Percentiles rank a stretch among this genome's conserved stretches.
Evolutionary conservation across 2,113 vertebrate genomes (phyloP).

Genomic region (Phylloscopus whistleri): DNA sequence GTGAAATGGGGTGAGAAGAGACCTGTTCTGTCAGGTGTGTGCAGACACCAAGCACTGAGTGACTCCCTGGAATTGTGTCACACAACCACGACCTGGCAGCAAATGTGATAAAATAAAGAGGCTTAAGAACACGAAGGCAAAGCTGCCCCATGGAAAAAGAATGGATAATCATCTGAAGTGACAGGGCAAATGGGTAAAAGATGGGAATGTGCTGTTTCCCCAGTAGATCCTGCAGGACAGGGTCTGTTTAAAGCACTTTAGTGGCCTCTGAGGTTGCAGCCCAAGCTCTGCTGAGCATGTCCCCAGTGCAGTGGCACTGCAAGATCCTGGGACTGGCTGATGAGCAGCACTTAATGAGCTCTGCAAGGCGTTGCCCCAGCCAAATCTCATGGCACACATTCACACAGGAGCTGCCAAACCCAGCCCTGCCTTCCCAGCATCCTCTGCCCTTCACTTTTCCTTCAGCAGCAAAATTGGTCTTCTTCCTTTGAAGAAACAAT

Average conservation of each 20-base stretch:
- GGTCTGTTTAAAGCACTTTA: background rate
- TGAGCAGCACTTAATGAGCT: background rate
- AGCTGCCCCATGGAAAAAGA: background rate
- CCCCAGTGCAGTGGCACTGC: background rate
- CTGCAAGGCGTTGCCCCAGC: background rate
- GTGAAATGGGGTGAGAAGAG: background rate
- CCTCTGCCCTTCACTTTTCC: background rate
- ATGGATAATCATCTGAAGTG: background rate
- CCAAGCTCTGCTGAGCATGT: background rate
- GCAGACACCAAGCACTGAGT: accelerated
- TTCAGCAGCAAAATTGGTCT: background rate
- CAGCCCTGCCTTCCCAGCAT: background rate
- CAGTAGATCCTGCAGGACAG: background rate
- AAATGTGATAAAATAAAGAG: background rate
- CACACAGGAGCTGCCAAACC: background rate
- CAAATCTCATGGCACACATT: background rate
- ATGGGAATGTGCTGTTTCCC: background rate
- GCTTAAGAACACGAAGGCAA: background rate
- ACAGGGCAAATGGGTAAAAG: background rate
- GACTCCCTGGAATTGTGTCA: background rate
- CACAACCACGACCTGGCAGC: background rate
- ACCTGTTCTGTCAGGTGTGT: background rate
- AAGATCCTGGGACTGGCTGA: background rate
- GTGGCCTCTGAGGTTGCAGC: background rate
- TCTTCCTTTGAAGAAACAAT: background rate